These are phyloP conservation scores for Drosophila ambigua DNA, from an alignment of 1,140 invertebrate species.

Conservation along the genomic window DNA sequence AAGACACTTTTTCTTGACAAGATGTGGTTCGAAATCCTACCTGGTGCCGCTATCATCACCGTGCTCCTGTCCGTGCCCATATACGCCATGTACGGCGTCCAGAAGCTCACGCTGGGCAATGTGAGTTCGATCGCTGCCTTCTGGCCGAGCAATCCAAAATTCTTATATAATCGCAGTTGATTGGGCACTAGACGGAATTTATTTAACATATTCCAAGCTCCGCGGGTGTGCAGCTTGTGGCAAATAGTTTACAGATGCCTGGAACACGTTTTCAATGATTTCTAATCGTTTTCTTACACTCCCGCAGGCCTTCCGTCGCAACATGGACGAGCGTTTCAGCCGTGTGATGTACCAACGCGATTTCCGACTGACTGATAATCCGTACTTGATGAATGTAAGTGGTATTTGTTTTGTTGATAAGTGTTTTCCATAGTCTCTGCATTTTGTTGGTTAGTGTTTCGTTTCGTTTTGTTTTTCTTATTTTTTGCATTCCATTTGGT, in stretches of 20 bases:
- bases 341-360: conserved; percentile 85
- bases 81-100: conserved; percentile 85
- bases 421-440: neutral
- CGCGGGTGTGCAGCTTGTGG: neutral
- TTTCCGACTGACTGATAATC: conserved; percentile 84
- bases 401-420: conserved; percentile 3
- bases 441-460: conserved; percentile 2
- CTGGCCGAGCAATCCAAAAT: conserved; percentile 46
- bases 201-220: conserved; percentile 52
- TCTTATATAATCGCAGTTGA: conserved; percentile 77
- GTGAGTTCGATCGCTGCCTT: conserved; percentile 82
- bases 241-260: conserved; percentile 7
- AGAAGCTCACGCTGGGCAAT: conserved; percentile 86
- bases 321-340: conserved; percentile 84
- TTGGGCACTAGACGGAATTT: conserved; percentile 57
- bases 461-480: conserved; percentile 2
- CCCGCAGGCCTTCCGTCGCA: conserved; percentile 85
- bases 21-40: conserved; percentile 88
- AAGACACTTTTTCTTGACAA: conserved; percentile 38
- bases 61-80: conserved; percentile 85
- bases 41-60: conserved; percentile 85
- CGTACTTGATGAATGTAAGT: conserved; percentile 85
- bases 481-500: neutral
- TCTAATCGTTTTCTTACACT: conserved; percentile 34
- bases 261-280: conserved; percentile 14